Conservation (phyloP, 1,140 invertebrate genomes). For the Drosophila subobscura region DNA sequence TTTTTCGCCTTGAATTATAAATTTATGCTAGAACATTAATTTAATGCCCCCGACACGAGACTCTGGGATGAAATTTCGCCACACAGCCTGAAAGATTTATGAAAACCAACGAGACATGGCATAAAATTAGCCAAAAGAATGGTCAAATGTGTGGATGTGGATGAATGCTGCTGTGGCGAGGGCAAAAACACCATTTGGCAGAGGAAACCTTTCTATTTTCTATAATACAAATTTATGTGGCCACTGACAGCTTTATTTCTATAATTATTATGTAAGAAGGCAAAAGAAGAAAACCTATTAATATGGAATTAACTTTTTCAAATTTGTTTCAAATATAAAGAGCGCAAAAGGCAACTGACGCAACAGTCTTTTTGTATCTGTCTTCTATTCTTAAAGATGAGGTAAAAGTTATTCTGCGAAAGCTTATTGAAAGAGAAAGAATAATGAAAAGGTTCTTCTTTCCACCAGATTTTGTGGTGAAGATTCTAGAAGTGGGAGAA, state of each 20-base stretch:
- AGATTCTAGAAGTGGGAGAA: too few species aligned
- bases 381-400: slow-evolving; percentile 1
- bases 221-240: slow-evolving; percentile 65
- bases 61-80: slow-evolving; percentile 40
- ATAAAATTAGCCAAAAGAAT: slow-evolving; percentile 66
- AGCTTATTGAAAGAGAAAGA: background rate
- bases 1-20: slow-evolving; percentile 54
- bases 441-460: too few species aligned
- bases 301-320: slow-evolving; percentile 54
- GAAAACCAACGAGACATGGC: slow-evolving; percentile 30
- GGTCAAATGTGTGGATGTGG: slow-evolving; percentile 23
- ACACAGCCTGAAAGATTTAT: slow-evolving; percentile 41
- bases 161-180: slow-evolving; percentile 32
- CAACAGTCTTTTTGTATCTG: slow-evolving; percentile 16
- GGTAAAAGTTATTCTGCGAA: background rate
- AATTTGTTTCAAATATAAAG: slow-evolving; percentile 9
- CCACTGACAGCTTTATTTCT: slow-evolving; percentile 61
- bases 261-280: slow-evolving; percentile 58
- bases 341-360: slow-evolving; percentile 29
- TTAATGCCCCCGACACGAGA: slow-evolving; percentile 32
- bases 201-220: slow-evolving; percentile 63
- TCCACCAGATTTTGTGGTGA: too few species aligned
- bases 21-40: slow-evolving; percentile 76
- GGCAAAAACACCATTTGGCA: slow-evolving; percentile 68
- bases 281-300: slow-evolving; percentile 38